Percentiles rank a stretch among this genome's conserved stretches.
Conservation (phyloP, 2,888 invertebrate genomes). For the Tetanocera ferruginea region DNA sequence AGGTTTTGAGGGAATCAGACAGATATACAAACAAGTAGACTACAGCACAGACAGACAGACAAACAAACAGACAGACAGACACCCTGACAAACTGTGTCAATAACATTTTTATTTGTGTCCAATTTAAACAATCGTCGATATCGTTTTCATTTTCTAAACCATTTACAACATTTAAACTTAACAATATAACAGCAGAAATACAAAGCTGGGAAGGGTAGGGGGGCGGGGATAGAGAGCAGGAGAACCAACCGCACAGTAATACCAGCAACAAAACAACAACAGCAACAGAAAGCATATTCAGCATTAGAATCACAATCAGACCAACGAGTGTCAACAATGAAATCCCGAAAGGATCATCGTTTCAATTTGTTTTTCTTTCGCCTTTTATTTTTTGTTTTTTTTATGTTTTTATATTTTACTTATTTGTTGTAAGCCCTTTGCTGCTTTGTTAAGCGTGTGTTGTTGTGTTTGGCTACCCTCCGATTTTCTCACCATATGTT, state of each 20-base stretch:
- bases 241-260: not conserved
- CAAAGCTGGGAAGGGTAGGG: no score
- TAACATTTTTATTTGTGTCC: slow-evolving; percentile 63
- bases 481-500: not conserved
- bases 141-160: slow-evolving; percentile 61
- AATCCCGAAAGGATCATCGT: slow-evolving; percentile 62
- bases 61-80: slow-evolving; percentile 1
- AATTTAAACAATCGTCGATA: slow-evolving; percentile 53
- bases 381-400: not conserved
- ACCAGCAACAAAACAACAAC: slow-evolving; percentile 47
- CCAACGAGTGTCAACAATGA: slow-evolving; percentile 34
- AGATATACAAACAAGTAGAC: not conserved
- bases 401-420: not conserved
- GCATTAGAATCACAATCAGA: slow-evolving; percentile 29
- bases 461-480: not conserved
- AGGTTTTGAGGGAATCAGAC: not conserved
- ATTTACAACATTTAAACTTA: slow-evolving; percentile 65
- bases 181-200: slow-evolving; percentile 41
- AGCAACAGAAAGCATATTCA: slow-evolving; percentile 53
- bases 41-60: not conserved
- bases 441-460: not conserved
- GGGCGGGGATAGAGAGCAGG: no score
- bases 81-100: slow-evolving; percentile 64
- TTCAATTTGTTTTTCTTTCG: slow-evolving; percentile 55
- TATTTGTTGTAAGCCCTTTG: not conserved